Evolutionary conservation across 2,888 invertebrate genomes (phyloP).

Genomic region (Oligia fasciuncula): DNA sequence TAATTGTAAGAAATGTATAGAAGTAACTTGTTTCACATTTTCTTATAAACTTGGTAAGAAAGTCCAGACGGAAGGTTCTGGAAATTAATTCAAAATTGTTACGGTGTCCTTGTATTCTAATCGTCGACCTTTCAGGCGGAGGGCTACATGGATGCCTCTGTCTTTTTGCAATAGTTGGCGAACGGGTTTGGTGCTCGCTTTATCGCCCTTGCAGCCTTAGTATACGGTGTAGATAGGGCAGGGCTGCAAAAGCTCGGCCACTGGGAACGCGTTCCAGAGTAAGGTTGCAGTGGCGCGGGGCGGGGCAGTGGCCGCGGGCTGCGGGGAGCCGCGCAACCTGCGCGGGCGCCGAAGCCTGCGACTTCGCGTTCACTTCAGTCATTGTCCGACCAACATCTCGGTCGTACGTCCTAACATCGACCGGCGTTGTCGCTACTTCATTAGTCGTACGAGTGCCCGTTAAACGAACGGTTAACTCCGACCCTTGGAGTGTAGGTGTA

Average conservation of each 20-base stretch:
- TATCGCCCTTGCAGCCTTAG: slow-evolving; percentile 81
- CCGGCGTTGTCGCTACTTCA: slow-evolving; percentile 84
- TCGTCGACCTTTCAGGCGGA: slow-evolving; percentile 65
- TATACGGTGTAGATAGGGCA: slow-evolving; percentile 77
- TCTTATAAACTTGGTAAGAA: not conserved
- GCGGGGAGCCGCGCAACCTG: slow-evolving; percentile 74
- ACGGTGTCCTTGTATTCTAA: slow-evolving; percentile 65
- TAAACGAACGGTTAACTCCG: slow-evolving; percentile 84
- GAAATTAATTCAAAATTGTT: slow-evolving; percentile 45
- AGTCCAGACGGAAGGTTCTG: slow-evolving; percentile 31
- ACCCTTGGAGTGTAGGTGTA: slow-evolving; percentile 85
- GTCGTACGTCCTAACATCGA: slow-evolving; percentile 82
- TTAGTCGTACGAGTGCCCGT: slow-evolving; percentile 85
- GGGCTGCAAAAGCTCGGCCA: slow-evolving; percentile 83
- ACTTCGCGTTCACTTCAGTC: slow-evolving; percentile 81
- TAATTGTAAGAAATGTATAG: not conserved
- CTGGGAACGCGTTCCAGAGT: slow-evolving; percentile 78
- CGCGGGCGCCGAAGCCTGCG: slow-evolving; percentile 83
- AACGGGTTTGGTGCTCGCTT: slow-evolving; percentile 80
- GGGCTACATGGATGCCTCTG: slow-evolving; percentile 65
- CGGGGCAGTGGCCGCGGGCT: slow-evolving; percentile 63
- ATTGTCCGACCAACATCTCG: slow-evolving; percentile 87
- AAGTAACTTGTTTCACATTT: not conserved
- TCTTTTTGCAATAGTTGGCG: slow-evolving; percentile 72
- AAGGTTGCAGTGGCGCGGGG: slow-evolving; percentile 72